Percentiles rank a stretch among this genome's conserved stretches.
These are phyloP conservation scores for Drosophila obscura DNA, from an alignment of 1,140 invertebrate species.

Conservation along the genomic window DNA sequence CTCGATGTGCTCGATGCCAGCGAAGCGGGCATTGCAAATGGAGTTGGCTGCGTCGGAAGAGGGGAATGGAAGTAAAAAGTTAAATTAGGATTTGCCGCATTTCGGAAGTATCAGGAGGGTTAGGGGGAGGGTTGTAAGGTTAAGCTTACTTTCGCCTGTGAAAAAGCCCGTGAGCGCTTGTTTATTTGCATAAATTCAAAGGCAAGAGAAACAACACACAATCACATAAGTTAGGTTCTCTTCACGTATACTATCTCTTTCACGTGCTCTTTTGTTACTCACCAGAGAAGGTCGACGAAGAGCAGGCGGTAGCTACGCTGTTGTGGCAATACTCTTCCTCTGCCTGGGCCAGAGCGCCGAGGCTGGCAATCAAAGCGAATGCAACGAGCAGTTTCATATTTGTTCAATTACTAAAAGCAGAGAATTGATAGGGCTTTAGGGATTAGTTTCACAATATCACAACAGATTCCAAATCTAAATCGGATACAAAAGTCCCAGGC, in stretches of 20 bases:
- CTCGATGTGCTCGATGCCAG: constrained; percentile 86
- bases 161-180: constrained; percentile 78
- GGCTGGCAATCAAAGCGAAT: constrained; percentile 84
- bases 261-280: constrained; percentile 45
- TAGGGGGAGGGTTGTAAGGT: neutral
- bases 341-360: constrained; percentile 84
- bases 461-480: neutral
- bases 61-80: neutral
- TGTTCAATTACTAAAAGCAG: constrained; percentile 47
- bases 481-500: constrained; percentile 17
- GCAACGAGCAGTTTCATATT: constrained; percentile 86
- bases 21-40: constrained; percentile 88
- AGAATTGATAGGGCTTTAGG: constrained; percentile 58
- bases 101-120: neutral
- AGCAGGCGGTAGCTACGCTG: constrained; percentile 86
- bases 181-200: constrained; percentile 68
- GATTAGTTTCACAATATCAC: constrained; percentile 64
- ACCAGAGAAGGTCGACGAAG: constrained; percentile 56
- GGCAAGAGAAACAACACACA: constrained; percentile 41
- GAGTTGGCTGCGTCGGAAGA: constrained; percentile 30
- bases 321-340: constrained; percentile 87
- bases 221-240: constrained; percentile 42
- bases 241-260: constrained; percentile 46
- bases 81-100: constrained; percentile 17
- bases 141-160: constrained; percentile 69